Evolutionary conservation across 2,888 invertebrate genomes (phyloP), one percentile per base, ranked within the genome.

Genomic region (Lycaena phlaeas): DNA sequence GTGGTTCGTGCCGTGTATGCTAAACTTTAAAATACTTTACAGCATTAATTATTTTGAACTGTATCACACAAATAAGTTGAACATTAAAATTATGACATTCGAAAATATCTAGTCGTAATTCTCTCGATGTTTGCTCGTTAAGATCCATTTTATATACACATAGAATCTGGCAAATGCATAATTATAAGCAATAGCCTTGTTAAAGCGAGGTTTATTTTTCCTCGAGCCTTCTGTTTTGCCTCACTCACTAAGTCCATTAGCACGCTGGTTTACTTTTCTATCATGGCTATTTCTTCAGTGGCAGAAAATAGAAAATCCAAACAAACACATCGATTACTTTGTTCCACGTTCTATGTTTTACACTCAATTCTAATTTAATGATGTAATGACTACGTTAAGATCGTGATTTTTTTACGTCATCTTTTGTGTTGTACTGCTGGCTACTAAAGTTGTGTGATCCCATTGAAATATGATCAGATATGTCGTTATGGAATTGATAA

Each of bases 181-280:
- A 36, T 44, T 48, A 46, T 43, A 46, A 43, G 39, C 45, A 49
- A 45, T 41, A 45, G 43, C 36, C 42, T 51, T 40, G 46, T 44
- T 49, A 28, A 18, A 50, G 49, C 49, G 40, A 43, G 45, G 49
- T 56, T 56, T 74, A 69, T 75, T 76, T 71, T 71, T 64, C 58
- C 49, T 54, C 42, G 31, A 61, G 49, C 64, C 85, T 58, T 74
- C 84, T 64, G 86, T 76, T 72, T 79, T 76, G 43, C 58, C 81
- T 70, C 87, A 87, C 52, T 87, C 86, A 38, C 62, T 77, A 42
- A 82, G 76, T 69, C 86, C 87, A 67, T 88, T 88, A 69, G 76
- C 85, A 58, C 50, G 59, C 61, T 58, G 63, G 64, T 71, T 73
- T 72, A 68, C 60, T 68, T 73, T 64, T 59, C 57, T n/a, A n/a